Base-by-base conservation (phyloP, 37 sponge, comb jelly and placozoan species). In the Diacarnus erythraeanus region DNA sequence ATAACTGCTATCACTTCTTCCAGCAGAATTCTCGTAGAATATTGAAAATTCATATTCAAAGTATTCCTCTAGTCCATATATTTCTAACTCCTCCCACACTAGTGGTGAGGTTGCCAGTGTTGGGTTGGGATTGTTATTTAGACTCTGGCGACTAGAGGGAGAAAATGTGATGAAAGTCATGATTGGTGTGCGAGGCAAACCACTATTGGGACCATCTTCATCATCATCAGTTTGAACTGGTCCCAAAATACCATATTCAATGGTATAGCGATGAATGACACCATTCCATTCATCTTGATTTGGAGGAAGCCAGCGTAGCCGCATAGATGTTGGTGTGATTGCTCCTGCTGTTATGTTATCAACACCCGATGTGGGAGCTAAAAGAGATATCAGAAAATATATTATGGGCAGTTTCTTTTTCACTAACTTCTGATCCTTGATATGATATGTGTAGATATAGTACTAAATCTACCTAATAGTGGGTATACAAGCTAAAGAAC, bases 41-140 rank as follows among this genome's bases (percentile, higher is more conserved):
- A 72, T 43, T 3, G 73, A 41, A 2, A 72, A 18, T 6, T 8
- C n/a, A 21, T 72, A 72, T 30, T 43, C 73, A 29, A 26, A 43
- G 23, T 43, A 72, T 29, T 72, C 73, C 51, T 72, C 47, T 6
- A 72, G 73, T 38, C 73, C 73, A 44, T 72, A 10, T 18, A 72
- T 41, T 29, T 41, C 5, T 22, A 20, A 18, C 54, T 41, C 29
- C 73, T 72, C 73, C 73, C 44, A 31, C 44, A 41, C 29, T 51
- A 72, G 31, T 17, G 73, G 73, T 25, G 54, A 20, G 42, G 6
- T 43, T 44, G 31, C 51, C 10, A 20, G 2, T 3, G 29, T 40
- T 21, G 73, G 73, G 47, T 72, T 29, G 6, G 44, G 51, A 44
- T 40, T 5, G n/a, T 72, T 72, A 22, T 15, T 30, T 3, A 72